Evolutionary conservation across 2,888 invertebrate genomes (phyloP), one percentile per base, ranked within the genome.

Genomic region (Lymantria dispar): DNA sequence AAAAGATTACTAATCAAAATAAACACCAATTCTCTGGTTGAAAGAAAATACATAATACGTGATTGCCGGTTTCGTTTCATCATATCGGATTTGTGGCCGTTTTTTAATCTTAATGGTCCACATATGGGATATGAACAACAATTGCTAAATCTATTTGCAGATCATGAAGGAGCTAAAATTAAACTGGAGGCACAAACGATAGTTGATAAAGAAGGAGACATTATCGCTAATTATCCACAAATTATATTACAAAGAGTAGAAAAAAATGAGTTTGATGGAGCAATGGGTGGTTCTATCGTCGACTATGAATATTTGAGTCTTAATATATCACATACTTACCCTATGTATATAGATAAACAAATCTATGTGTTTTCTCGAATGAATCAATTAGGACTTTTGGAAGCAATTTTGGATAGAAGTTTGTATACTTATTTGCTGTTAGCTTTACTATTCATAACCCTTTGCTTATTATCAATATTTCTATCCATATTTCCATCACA

Each of bases 231-330:
- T 22, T 43, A 31, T 15, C 33, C 14, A 33, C 15, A 50, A 1
- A 56, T 55, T 3, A 70, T 74, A 58, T 45, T 73, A 8, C 40
- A 54, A 10, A 62, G 60, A 51, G 60, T 78, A 8, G 42, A 22
- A 7, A 45, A 52, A 5, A 64, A 65, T 41, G 59, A 68, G 52
- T 63, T 58, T 5, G 76, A 77, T 52, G 80, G 76, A 3, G 71
- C 62, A 9, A 29, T 73, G 9, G 47, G 45, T 15, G 50, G 37
- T 11, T 12, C n/a, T 39, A 11, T 8, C n/a, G 1, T 13, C 0
- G 15, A 29, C 5, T 8, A 0, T 5, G 9, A 15, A 0, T n/a
- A 3, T 8, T n/a, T 8, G 31, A 39, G 38, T 22, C 22, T 22
- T 0, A 58, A 49, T 11, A 47, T 60, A 45, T 63, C 64, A 0